Evolutionary conservation across 2,888 invertebrate genomes (phyloP).

Genomic region (Leucophenga maculata): DNA sequence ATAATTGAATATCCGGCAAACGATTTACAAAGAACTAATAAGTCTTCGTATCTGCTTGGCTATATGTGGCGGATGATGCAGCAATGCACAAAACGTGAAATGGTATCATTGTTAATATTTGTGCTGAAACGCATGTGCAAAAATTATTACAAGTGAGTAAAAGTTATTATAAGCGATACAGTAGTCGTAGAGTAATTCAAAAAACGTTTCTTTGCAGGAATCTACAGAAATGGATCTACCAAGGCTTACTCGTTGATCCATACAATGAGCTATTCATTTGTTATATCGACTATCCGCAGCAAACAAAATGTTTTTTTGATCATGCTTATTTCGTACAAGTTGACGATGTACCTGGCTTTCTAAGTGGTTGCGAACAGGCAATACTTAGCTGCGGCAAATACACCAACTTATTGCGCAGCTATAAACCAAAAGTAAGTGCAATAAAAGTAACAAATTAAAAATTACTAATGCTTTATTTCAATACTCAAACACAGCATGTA

Average conservation of each 20-base stretch:
- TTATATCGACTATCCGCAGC: constrained; percentile 58
- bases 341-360: constrained; percentile 78
- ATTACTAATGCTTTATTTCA: neutral
- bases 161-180: no score
- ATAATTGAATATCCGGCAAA: neutral
- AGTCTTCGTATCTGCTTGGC: constrained; percentile 66
- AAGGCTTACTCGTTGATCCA: constrained; percentile 85
- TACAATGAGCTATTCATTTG: constrained; percentile 88
- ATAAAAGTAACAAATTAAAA: neutral
- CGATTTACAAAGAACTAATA: constrained; percentile 52
- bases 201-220: constrained; percentile 49
- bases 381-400: constrained; percentile 85
- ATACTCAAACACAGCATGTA: constrained; percentile 56
- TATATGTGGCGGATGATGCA: constrained; percentile 68
- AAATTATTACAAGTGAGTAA: constrained; percentile 67
- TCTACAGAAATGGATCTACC: constrained; percentile 88
- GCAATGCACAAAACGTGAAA: constrained; percentile 60
- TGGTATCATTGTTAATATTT: constrained; percentile 64
- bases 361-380: constrained; percentile 76
- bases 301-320: constrained; percentile 70
- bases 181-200: no score
- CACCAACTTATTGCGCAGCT: constrained; percentile 80
- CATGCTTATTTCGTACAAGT: constrained; percentile 65
- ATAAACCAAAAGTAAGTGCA: constrained; percentile 78
- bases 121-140: constrained; percentile 67